These are phyloP conservation scores for Perithous albicinctus DNA, from an alignment of 2,888 invertebrate genomes.

Conservation along the genomic window DNA sequence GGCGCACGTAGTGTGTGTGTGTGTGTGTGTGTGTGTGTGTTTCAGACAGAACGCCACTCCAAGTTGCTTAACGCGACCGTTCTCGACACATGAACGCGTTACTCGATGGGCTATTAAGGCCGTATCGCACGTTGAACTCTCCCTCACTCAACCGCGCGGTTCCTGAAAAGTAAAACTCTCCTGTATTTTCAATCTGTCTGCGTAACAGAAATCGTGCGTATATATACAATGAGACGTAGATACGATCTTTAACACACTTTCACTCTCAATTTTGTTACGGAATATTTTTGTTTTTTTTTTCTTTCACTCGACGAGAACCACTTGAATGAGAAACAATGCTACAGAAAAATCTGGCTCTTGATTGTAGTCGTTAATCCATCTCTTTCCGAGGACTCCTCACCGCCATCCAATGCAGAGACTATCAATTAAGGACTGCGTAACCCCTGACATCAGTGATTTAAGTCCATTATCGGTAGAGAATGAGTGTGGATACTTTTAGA, in stretches of 20 bases:
- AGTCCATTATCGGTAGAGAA: slow-evolving; percentile 36
- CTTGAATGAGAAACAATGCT: slow-evolving; percentile 3
- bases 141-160: slow-evolving; percentile 55
- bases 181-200: background rate
- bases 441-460: slow-evolving; percentile 53
- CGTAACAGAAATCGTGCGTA: background rate
- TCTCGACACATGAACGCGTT: slow-evolving; percentile 64
- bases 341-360: slow-evolving; percentile 16
- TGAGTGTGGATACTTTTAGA: slow-evolving; percentile 18
- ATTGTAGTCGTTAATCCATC: slow-evolving; percentile 18
- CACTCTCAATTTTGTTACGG: slow-evolving; percentile 39
- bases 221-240: slow-evolving; percentile 12
- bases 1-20: no score
- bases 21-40: no score
- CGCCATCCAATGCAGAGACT: slow-evolving; percentile 9
- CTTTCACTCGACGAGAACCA: slow-evolving; percentile 8
- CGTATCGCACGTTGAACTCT: slow-evolving; percentile 67
- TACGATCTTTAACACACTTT: slow-evolving; percentile 46
- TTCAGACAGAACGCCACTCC: slow-evolving; percentile 12
- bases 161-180: slow-evolving; percentile 55
- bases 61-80: slow-evolving; percentile 51
- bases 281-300: slow-evolving; percentile 40
- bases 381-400: background rate
- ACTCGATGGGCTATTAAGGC: slow-evolving; percentile 63
- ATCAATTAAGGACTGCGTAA: slow-evolving; percentile 42